Conservation (phyloP, 2,797 vertebrate genomes). For the Notoglanidium macrostoma region DNA sequence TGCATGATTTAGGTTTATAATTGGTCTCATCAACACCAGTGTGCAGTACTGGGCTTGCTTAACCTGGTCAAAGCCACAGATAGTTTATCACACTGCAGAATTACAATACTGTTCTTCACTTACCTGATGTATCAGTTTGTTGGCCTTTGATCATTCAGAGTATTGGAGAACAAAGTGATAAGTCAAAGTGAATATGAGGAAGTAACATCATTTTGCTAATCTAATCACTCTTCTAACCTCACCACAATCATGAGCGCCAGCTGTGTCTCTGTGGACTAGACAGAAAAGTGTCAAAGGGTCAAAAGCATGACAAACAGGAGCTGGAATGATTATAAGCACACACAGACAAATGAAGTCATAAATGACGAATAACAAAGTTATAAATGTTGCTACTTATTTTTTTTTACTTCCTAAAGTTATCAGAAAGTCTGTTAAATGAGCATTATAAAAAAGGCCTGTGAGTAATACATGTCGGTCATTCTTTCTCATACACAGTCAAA, state of each 20-base stretch:
- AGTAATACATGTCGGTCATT: constrained; percentile 70
- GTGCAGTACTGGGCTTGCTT: background rate
- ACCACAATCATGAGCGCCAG: background rate
- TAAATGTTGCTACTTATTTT: constrained; percentile 71
- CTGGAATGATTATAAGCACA: background rate
- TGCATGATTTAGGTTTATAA: background rate
- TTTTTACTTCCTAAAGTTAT: constrained; percentile 81
- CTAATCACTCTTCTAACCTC: constrained; percentile 20
- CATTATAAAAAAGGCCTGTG: constrained; percentile 82
- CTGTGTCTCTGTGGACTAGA: constrained; percentile 10
- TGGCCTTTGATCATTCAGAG: constrained; percentile 15
- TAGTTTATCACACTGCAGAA: background rate
- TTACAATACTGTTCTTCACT: background rate
- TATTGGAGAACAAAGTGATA: background rate
- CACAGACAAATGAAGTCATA: background rate
- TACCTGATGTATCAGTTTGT: background rate
- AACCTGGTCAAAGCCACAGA: background rate
- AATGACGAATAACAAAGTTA: constrained; percentile 47
- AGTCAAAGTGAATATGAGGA: background rate
- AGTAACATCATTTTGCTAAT: background rate
- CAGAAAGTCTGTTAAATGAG: constrained; percentile 85
- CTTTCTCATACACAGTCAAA: constrained; percentile 69
- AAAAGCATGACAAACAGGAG: constrained; percentile 4
- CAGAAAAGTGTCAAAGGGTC: constrained; percentile 17
- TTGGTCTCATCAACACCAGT: background rate